Conservation (phyloP, 1,140 invertebrate genomes). For the Acromyrmex heyeri region DNA sequence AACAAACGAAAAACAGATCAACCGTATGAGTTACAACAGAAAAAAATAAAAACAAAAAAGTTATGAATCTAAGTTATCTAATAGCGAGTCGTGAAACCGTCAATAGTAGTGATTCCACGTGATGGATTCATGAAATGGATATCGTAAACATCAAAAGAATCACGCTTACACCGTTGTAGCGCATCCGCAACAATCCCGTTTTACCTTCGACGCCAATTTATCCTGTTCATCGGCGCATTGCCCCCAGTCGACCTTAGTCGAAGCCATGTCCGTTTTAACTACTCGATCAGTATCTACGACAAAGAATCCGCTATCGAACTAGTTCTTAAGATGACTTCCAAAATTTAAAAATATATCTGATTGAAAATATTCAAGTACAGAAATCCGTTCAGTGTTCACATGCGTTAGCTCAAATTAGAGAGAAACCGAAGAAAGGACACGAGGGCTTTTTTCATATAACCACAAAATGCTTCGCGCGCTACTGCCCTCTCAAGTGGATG, state of each 20-base stretch:
- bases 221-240: conserved; percentile 86
- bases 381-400: no score
- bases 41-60: not conserved
- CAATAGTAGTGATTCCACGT: not conserved
- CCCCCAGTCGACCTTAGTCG: conserved; percentile 79
- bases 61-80: not conserved
- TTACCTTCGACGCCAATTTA: conserved; percentile 83
- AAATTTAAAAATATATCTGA: not conserved
- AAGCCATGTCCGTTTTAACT: conserved; percentile 73
- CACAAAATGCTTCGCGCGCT: no score
- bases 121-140: not conserved
- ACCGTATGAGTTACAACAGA: not conserved
- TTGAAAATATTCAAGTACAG: no score
- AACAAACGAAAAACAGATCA: not conserved
- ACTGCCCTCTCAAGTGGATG: no score
- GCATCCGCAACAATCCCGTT: not conserved
- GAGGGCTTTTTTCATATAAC: no score
- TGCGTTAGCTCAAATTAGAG: no score
- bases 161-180: not conserved
- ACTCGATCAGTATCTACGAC: not conserved
- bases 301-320: not conserved
- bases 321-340: not conserved
- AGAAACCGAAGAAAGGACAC: no score
- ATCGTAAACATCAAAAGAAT: not conserved
- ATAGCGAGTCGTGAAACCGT: not conserved